Base-by-base conservation (phyloP, 2,113 vertebrate species). In the Pelvicachromis taeniatus region DNA sequence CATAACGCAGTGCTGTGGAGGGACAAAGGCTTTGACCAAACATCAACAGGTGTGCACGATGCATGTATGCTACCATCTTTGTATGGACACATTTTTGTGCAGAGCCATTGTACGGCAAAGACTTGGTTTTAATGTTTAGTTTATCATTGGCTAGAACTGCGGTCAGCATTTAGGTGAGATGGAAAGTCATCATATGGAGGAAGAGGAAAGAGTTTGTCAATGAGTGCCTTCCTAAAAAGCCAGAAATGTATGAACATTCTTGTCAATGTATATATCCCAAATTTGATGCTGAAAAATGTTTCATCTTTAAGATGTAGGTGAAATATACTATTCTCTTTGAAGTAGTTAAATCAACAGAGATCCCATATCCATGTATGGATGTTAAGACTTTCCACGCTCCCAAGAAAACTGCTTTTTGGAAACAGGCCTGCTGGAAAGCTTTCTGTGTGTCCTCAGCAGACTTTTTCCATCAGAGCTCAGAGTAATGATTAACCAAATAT, bases 31-130 rank as follows among this genome's bases (percentile, higher is more conserved):
- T 83, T 21, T 58, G 80, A 85, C 50, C 40, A 45, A 63, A 61
- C 80, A 65, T 85, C 80, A 88, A 54, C 63, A 75, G 65, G 75
- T 70, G 68, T 84, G 48, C 78, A 16, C 7, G 2, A 52, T 2
- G 6, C 42, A 29, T 19, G 77, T 55, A 26, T 50, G 40, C 4
- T 2, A 50, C 23, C 77, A 80, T 42, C 19, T 65, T 59, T 58
- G 10, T n/a, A 33, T n/a, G 26, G 52, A 56, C 38, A 45, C 0
- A 29, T 73, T 73, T 73, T 29, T 48, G 23, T 48, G 9, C 68
- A 73, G 42, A 48, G 16, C 68, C 40, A 73, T 17, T 73, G 23
- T 9, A 73, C 1, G 1, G 0, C 16, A 23, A 56, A 40, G 21
- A 56, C 2, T 73, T 48, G 16, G 14, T 11, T 73, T 48, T 68